Percentiles rank a stretch among this genome's conserved stretches.
phyloP scores from a whole-genome alignment of 1,140 invertebrate genomes.

The Doryteuthis pealeii region DNA sequence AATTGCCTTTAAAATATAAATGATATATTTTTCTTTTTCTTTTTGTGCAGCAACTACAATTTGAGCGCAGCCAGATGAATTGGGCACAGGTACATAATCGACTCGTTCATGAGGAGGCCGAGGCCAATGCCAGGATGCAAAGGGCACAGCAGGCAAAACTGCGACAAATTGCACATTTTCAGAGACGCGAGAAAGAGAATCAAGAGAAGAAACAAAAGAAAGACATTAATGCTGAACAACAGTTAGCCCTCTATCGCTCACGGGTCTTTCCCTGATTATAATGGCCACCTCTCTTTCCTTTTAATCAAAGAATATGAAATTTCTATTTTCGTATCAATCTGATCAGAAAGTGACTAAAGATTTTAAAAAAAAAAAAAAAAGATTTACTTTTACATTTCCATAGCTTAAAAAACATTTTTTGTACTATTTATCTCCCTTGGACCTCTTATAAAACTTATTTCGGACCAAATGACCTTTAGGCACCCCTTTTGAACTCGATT shows the following conservation, averaged over 20 bases:
- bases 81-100: constrained; percentile 29
- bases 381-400: no score
- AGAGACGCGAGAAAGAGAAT: constrained; percentile 38
- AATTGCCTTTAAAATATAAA: neutral
- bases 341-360: no score
- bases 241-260: constrained; percentile 32
- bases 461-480: no score
- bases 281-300: no score
- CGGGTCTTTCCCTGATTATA: constrained; percentile 3
- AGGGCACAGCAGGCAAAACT: constrained; percentile 43
- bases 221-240: constrained; percentile 39
- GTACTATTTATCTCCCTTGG: no score
- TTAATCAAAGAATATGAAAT: no score
- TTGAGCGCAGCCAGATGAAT: constrained; percentile 33
- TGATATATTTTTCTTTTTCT: no score
- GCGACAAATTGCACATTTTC: constrained; percentile 42
- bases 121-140: constrained; percentile 19
- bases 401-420: no score
- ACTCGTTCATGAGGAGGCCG: constrained; percentile 36
- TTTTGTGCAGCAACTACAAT: constrained; percentile 7
- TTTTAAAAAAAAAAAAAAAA: no score
- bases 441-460: no score
- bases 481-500: no score
- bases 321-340: no score
- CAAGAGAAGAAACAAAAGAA: constrained; percentile 43